A percentile compares a stretch with the other conserved stretches of the same genome.
These are phyloP conservation scores for Zaprionus bogoriensis DNA, from an alignment of 2,888 invertebrate species.

Conservation along the genomic window DNA sequence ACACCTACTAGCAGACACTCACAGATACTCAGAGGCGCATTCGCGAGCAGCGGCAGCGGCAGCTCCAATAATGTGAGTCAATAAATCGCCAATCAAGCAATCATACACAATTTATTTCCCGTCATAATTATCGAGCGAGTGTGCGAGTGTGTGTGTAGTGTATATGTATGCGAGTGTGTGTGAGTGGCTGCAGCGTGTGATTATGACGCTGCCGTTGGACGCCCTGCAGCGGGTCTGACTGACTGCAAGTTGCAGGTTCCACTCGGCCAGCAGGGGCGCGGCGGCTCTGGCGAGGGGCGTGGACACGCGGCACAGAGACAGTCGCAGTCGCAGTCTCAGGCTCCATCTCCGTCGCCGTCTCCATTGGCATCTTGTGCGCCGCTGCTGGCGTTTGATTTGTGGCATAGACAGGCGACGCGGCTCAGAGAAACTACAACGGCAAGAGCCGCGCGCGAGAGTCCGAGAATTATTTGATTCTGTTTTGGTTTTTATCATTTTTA, in stretches of 20 bases:
- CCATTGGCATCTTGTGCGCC: constrained; percentile 39
- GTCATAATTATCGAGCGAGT: constrained; percentile 79
- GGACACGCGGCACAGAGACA: constrained; percentile 19
- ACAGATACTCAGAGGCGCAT: background rate
- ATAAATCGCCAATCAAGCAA: constrained; percentile 81
- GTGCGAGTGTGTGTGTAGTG: constrained; percentile 7
- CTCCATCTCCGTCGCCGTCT: constrained; percentile 22
- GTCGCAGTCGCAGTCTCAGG: no score
- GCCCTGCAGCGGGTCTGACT: constrained; percentile 66
- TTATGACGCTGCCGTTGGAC: constrained; percentile 77
- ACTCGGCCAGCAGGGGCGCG: constrained; percentile 26
- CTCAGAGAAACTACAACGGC: no score
- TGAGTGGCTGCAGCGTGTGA: constrained; percentile 62
- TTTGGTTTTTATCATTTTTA: constrained; percentile 67
- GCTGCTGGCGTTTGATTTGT: constrained; percentile 70
- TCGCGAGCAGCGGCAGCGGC: constrained; percentile 38
- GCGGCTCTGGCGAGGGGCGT: background rate
- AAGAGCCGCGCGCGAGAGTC: constrained; percentile 10
- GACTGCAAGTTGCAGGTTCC: constrained; percentile 43
- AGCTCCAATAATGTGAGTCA: constrained; percentile 77
- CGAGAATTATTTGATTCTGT: constrained; percentile 58
- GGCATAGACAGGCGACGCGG: constrained; percentile 65
- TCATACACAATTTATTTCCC: constrained; percentile 82
- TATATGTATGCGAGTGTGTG: background rate
- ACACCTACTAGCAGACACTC: constrained; percentile 17